Evolutionary conservation across 2,888 invertebrate genomes (phyloP).

Genomic region (Dendrolimus houi): DNA sequence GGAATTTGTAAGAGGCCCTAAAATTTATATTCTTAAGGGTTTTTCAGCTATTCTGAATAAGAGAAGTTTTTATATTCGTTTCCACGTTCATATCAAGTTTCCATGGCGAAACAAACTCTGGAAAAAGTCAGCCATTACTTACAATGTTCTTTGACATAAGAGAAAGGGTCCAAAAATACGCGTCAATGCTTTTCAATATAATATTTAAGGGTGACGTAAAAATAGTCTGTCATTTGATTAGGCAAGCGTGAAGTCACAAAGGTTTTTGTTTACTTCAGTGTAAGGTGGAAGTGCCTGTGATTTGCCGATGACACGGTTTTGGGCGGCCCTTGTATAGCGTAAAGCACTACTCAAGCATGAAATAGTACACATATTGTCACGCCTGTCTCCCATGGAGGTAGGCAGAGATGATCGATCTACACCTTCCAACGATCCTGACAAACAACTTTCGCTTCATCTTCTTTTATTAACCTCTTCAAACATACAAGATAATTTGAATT

Average conservation of each 20-base stretch:
- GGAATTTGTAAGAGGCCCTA: too few species aligned
- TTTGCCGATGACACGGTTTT: not conserved
- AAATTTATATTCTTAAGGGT: too few species aligned
- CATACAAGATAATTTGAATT: too few species aligned
- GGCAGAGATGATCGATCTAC: too few species aligned
- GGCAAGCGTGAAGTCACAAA: conserved; percentile 1
- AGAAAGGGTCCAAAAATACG: not conserved
- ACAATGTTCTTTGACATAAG: conserved; percentile 26
- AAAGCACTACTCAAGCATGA: too few species aligned
- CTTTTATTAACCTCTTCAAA: too few species aligned
- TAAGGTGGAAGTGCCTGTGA: not conserved
- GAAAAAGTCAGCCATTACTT: conserved; percentile 22
- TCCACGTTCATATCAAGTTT: not conserved
- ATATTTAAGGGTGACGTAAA: conserved; percentile 15
- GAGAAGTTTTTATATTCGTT: too few species aligned
- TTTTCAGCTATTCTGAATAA: too few species aligned
- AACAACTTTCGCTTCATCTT: too few species aligned
- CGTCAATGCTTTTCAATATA: conserved; percentile 9
- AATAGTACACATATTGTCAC: too few species aligned
- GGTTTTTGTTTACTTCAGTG: not conserved
- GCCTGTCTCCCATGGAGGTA: too few species aligned
- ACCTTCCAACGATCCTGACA: too few species aligned
- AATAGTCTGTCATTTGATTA: conserved; percentile 12
- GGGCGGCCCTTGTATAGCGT: not conserved
- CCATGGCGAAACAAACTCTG: not conserved